Conservation (phyloP, 2,797 vertebrate species). For the Hybognathus amarus region DNA sequence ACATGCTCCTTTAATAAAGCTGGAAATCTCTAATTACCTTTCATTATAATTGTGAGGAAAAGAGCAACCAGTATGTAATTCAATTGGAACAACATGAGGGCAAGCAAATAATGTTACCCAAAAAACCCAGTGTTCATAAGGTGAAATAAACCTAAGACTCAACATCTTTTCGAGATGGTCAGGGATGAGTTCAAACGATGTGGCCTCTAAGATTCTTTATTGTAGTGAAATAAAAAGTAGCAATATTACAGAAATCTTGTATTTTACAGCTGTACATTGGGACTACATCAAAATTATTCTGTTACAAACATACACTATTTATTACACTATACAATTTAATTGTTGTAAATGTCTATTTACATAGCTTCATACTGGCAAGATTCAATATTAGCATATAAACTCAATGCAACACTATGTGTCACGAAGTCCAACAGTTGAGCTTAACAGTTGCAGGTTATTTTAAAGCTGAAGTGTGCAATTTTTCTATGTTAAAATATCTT, state of each 20-base stretch:
- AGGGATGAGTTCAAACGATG: background rate
- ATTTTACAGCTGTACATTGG: constrained; percentile 55
- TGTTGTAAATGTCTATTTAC: constrained; percentile 58
- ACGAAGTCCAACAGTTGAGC: constrained; percentile 62
- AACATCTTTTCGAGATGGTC: background rate
- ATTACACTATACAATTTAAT: constrained; percentile 27
- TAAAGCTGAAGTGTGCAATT: constrained; percentile 19
- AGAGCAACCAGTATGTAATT: background rate
- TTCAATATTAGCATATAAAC: constrained; percentile 65
- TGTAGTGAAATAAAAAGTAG: constrained; percentile 85
- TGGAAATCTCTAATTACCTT: background rate
- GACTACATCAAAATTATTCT: constrained; percentile 26
- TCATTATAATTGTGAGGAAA: background rate
- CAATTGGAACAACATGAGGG: background rate
- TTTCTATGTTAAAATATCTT: background rate
- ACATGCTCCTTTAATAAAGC: background rate
- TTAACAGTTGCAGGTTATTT: constrained; percentile 57
- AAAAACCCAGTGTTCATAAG: background rate
- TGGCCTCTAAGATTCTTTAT: constrained; percentile 71
- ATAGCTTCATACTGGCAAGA: constrained; percentile 75
- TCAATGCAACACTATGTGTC: constrained; percentile 63
- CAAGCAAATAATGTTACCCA: background rate
- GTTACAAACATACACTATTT: constrained; percentile 33
- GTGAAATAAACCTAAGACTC: background rate
- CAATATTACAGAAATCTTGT: constrained; percentile 51